Evolutionary conservation across 2,797 vertebrate genomes (phyloP), one percentile per base, ranked within the genome.

Genomic region (Myoxocephalus aenaeus): DNA sequence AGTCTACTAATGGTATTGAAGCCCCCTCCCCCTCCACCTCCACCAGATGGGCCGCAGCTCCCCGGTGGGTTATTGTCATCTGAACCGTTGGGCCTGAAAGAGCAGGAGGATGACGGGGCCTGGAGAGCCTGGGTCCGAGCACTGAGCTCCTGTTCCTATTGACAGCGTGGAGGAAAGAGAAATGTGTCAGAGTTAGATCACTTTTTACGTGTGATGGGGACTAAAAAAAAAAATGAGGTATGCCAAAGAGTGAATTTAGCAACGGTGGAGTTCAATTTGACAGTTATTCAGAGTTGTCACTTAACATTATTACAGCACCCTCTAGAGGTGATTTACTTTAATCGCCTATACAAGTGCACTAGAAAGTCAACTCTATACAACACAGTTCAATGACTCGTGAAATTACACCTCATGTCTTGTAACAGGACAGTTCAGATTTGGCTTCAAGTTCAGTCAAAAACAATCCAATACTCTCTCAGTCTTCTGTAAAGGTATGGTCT

Each of bases 31-130:
- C 32, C 32, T 32, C 32, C 96, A 17, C 96, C 97, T 56, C 98
- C 98, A 27, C 98, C 98, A 42, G 97, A 96, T 18, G 98, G 98
- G 27, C 98, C 98, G 38, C 98, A 99, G 82, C 98, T 99, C 83
- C 98, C 98, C 0, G 98, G 98, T 58, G 98, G 98, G 82, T 99
- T 98, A 15, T 98, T 99, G 95, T 99, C 98, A 88, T 99, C 98
- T 83, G 97, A 98, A 84, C 98, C 97, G 78, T 99, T 97, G 88
- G 97, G 98, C 75, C 97, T 95, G 91, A 98, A 99, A 10, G 97
- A 99, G 90, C 98, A 99, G 0, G 97, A 97, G 62, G 98, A 94
- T 12, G 98, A 97, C 32, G 97, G 95, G 2, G 98, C 96, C 94
- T 99, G 98, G 7, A 99, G 96, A 54, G 97, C 97, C 77, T 97